Evolutionary conservation across 2,888 invertebrate species (phyloP).

Genomic region (Conus canariensis): DNA sequence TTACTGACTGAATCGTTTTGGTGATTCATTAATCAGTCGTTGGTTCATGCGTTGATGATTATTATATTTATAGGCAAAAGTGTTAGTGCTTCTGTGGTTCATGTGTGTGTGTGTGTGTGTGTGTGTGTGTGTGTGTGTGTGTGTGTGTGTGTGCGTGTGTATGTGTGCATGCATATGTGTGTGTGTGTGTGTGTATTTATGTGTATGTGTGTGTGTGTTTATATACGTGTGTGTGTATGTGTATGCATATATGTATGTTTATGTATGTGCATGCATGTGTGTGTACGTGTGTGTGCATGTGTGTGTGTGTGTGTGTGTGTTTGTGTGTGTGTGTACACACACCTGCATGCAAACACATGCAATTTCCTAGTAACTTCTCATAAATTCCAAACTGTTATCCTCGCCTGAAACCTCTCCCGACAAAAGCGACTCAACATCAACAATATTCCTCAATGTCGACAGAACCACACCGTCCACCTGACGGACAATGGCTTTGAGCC

Average conservation of each 20-base stretch:
- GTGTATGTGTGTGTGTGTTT: not conserved
- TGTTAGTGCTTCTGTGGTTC: too few relatives aligned
- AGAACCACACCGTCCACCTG: constrained; percentile 78
- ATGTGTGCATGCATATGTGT: not conserved
- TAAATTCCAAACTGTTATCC: too few relatives aligned
- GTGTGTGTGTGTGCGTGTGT: not conserved
- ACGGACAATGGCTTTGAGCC: constrained; percentile 78
- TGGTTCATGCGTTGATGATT: too few relatives aligned
- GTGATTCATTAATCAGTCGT: too few relatives aligned
- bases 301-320: not conserved
- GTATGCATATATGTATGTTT: not conserved
- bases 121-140: not conserved
- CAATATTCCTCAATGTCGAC: not conserved
- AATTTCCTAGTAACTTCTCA: too few relatives aligned
- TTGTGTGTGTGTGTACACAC: not conserved
- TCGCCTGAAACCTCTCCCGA: too few relatives aligned
- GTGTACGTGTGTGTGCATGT: too few relatives aligned
- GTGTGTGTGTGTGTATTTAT: not conserved
- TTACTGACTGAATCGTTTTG: too few relatives aligned
- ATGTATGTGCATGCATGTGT: too few relatives aligned
- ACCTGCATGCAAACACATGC: too few relatives aligned
- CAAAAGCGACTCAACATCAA: too few relatives aligned
- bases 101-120: not conserved
- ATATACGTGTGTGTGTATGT: not conserved
- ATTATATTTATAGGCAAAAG: too few relatives aligned